Conservation (phyloP, 2,888 invertebrate genomes). For the Ophion ventricosus region DNA sequence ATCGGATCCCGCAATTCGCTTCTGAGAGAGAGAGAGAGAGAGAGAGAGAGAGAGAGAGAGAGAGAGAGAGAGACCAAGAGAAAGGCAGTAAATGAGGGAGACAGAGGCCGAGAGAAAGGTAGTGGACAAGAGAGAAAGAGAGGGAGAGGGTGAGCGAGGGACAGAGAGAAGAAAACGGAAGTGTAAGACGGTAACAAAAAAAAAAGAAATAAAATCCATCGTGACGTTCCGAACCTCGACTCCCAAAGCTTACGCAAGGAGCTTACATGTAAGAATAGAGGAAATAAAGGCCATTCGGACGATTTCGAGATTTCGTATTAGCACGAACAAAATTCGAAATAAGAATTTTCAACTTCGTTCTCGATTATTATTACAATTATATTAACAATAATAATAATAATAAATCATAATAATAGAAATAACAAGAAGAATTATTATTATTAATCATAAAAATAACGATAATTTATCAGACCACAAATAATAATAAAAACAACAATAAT, state of each 20-base stretch:
- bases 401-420: neutral
- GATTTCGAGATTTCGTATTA: too few relatives aligned
- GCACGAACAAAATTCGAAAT: neutral
- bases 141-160: neutral
- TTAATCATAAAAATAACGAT: too few relatives aligned
- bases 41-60: conserved; percentile 3
- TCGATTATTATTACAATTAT: too few relatives aligned
- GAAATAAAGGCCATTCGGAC: neutral
- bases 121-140: neutral
- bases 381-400: too few relatives aligned
- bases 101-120: neutral
- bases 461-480: too few relatives aligned
- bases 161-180: neutral
- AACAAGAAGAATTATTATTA: neutral
- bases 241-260: neutral
- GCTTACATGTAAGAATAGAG: neutral
- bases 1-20: conserved; percentile 48
- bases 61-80: neutral
- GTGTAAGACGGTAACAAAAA: neutral
- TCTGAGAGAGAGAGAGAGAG: conserved; percentile 43
- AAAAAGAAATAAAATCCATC: neutral
- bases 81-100: neutral
- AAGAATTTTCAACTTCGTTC: neutral
- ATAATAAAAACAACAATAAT: too few relatives aligned
- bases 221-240: neutral